Evolutionary conservation across 2,797 vertebrate genomes (phyloP), one percentile per base, ranked within the genome.

Genomic region (Anguilla anguilla): DNA sequence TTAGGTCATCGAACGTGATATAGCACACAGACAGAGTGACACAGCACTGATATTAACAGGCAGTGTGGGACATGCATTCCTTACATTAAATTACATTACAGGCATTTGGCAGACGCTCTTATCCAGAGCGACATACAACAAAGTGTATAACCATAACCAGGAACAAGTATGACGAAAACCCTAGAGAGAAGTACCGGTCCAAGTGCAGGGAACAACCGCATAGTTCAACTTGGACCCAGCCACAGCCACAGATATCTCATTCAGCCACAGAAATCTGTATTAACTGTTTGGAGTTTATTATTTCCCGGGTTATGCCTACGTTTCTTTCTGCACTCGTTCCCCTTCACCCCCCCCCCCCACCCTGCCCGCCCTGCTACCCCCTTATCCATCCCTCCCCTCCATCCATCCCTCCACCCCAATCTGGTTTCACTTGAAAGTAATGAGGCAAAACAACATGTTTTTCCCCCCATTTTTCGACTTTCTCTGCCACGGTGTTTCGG

Each of bases 381-480:
- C 25, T 69, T 25, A 7, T 67, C 43, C 51, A 7, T 31, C 35
- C 17, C 28, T 35, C 35, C 17, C 43, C 43, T 46, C 83, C 67
- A 5, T 64, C 35, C 69, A 28, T 39, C 53, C 49, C 31, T 88
- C 79, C 55, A 11, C 22, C 51, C 82, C 72, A 86, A 88, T 88
- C 87, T 86, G 87, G 84, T 88, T 88, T 88, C 87, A 88, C 86
- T 87, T 87, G 85, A 43, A 84, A 82, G 86, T 89, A 89, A 89
- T 89, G 86, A 89, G 86, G 83, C 86, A 85, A 85, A 89, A 83
- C 79, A 83, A 77, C 31, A 19, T 19, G 77, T 67, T 86, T 82
- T 64, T 77, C 46, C 51, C 17, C 19, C 22, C 22, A 6, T n/a
- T 69, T 25, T 49, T 22, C 35, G 28, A 25, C 17, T 87, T 19